These are phyloP conservation scores for Papilio protenor DNA, from an alignment of 2,888 invertebrate genomes.

Conservation along the genomic window DNA sequence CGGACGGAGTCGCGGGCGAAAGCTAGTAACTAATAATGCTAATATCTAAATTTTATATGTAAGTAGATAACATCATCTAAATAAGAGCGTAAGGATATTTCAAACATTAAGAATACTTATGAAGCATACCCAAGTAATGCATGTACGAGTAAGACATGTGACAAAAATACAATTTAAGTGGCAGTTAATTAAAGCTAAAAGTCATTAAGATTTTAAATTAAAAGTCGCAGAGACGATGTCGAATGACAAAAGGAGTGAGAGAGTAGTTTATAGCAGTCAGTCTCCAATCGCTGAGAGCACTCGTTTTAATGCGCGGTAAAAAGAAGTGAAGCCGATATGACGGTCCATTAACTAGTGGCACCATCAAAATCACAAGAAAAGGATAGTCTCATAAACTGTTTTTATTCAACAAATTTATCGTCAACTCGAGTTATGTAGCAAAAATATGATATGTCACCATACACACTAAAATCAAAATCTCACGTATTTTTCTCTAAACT, in stretches of 20 bases:
- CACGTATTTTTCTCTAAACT: no score
- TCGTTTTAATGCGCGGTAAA: slow-evolving; percentile 35
- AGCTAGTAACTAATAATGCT: no score
- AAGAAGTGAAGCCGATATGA: slow-evolving; percentile 38
- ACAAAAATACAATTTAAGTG: slow-evolving; percentile 18
- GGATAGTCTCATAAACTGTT: neutral
- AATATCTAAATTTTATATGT: no score
- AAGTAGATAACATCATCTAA: neutral
- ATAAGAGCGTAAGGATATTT: neutral
- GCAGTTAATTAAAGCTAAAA: slow-evolving; percentile 27
- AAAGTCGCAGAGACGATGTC: slow-evolving; percentile 4
- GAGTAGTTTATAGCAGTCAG: slow-evolving; percentile 23
- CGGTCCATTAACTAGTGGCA: slow-evolving; percentile 24
- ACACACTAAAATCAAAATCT: no score
- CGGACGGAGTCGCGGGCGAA: no score
- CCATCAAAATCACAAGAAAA: neutral
- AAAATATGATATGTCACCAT: no score
- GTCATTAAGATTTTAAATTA: slow-evolving; percentile 32
- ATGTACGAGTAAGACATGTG: neutral
- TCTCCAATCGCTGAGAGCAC: slow-evolving; percentile 24
- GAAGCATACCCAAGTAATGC: neutral
- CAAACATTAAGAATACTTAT: neutral
- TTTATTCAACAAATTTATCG: no score
- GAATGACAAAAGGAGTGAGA: slow-evolving; percentile 33
- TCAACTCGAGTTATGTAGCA: no score